Evolutionary conservation across 1,140 invertebrate genomes (phyloP).

Genomic region (Drosophila micromelanica): DNA sequence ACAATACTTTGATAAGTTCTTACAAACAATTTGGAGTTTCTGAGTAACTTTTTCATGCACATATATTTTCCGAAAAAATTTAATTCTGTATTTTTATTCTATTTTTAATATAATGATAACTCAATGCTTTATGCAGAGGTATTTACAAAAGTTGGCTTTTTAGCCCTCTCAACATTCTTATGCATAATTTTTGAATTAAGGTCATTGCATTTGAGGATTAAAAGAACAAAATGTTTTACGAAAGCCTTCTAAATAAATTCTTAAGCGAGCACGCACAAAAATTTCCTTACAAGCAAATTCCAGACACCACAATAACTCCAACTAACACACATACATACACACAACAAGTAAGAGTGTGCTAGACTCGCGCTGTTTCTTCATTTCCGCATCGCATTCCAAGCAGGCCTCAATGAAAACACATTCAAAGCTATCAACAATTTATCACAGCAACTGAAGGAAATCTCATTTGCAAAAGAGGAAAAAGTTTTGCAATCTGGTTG

Average conservation of each 20-base stretch:
- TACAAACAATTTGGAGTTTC: too few relatives aligned
- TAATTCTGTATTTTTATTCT: background rate
- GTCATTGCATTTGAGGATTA: conserved; percentile 56
- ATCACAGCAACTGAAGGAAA: conserved; percentile 76
- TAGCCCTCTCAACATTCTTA: conserved; percentile 29
- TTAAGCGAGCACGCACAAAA: conserved; percentile 30
- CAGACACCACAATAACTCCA: conserved; percentile 46
- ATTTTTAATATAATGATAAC: conserved; percentile 14
- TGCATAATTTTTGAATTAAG: conserved; percentile 64
- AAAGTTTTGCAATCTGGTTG: conserved; percentile 42
- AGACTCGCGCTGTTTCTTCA: conserved; percentile 19
- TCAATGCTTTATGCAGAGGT: conserved; percentile 4
- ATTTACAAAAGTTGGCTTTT: conserved; percentile 10
- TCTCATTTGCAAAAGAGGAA: conserved; percentile 71
- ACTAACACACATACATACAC: conserved; percentile 33
- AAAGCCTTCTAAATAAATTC: conserved; percentile 52
- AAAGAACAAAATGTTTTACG: conserved; percentile 22
- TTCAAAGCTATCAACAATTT: conserved; percentile 78
- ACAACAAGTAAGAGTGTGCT: conserved; percentile 2
- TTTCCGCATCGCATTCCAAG: conserved; percentile 44
- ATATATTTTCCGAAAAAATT: background rate
- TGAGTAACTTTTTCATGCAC: too few relatives aligned
- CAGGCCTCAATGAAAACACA: conserved; percentile 67
- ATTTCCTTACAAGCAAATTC: conserved; percentile 58
- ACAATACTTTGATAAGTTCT: too few relatives aligned